A percentile compares a stretch with the other conserved stretches of the same genome.
Evolutionary conservation across 2,113 vertebrate genomes (phyloP).

Genomic region (Cacatua alba): DNA sequence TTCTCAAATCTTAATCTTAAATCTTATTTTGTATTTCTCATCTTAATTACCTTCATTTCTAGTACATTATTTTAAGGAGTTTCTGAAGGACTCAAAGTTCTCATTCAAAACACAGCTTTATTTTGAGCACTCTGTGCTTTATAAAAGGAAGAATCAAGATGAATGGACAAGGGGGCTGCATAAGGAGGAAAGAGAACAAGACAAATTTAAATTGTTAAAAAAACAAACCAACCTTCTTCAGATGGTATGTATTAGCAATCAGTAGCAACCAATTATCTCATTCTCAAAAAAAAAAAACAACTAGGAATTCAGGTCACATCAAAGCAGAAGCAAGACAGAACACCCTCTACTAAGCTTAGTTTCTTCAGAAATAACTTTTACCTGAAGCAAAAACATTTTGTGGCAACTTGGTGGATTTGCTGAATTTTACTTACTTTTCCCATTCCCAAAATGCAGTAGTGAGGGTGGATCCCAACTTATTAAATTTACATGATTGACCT

Average conservation of each 20-base stretch:
- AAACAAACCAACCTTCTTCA: not conserved
- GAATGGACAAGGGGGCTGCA: not conserved
- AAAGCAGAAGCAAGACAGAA: not conserved
- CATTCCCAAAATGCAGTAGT: not conserved
- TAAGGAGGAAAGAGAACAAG: not conserved
- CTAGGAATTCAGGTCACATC: not conserved
- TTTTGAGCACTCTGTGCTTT: not conserved
- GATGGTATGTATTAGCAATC: not conserved
- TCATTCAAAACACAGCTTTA: not conserved
- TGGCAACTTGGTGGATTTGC: not conserved
- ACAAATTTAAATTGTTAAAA: not conserved
- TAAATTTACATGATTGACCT: not conserved
- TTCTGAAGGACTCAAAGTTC: not conserved
- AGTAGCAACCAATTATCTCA: not conserved
- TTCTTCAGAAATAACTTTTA: not conserved
- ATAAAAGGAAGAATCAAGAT: not conserved
- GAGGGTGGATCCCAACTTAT: not conserved
- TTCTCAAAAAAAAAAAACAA: not conserved
- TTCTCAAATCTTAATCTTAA: not conserved
- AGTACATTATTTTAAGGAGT: not conserved
- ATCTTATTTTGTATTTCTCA: not conserved
- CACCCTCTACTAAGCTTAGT: not conserved
- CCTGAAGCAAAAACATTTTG: not conserved
- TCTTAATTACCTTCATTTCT: not conserved
- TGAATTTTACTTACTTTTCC: not conserved